Evolutionary conservation across 1,140 invertebrate species (phyloP).

Genomic region (Bombus sibiricus): DNA sequence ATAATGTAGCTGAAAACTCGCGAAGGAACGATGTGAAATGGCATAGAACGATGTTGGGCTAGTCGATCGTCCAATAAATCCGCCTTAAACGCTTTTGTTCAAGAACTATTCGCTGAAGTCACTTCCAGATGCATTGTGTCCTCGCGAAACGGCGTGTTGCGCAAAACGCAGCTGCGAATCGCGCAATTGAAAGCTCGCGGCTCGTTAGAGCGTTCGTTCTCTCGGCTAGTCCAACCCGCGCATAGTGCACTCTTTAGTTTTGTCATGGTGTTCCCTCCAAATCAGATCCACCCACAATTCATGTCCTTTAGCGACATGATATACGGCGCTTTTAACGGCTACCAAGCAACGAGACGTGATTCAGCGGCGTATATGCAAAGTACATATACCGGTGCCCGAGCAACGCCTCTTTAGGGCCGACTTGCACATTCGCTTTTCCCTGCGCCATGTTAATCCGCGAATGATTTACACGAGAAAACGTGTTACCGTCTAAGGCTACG

Average conservation of each 20-base stretch:
- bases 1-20: background rate
- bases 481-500: background rate
- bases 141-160: slow-evolving; percentile 16
- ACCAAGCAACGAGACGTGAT: slow-evolving; percentile 41
- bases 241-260: slow-evolving; percentile 43
- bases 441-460: slow-evolving; percentile 41
- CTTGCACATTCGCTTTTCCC: slow-evolving; percentile 18
- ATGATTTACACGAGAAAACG: slow-evolving; percentile 46
- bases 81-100: slow-evolving; percentile 33
- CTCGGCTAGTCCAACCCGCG: background rate
- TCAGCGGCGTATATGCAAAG: slow-evolving; percentile 42
- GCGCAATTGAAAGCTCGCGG: slow-evolving; percentile 34
- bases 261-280: slow-evolving; percentile 41
- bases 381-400: background rate
- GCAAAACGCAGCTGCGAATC: slow-evolving; percentile 38
- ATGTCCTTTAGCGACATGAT: slow-evolving; percentile 47
- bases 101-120: background rate
- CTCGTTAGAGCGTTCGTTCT: slow-evolving; percentile 30
- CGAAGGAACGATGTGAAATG: background rate
- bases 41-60: no score
- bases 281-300: slow-evolving; percentile 57
- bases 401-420: slow-evolving; percentile 32
- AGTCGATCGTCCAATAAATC: slow-evolving; percentile 34
- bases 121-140: slow-evolving; percentile 9
- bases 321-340: slow-evolving; percentile 55